Evolutionary conservation across 2,888 invertebrate genomes (phyloP), one percentile per base, ranked within the genome.

Genomic region (Stenchaetothrips biformis): DNA sequence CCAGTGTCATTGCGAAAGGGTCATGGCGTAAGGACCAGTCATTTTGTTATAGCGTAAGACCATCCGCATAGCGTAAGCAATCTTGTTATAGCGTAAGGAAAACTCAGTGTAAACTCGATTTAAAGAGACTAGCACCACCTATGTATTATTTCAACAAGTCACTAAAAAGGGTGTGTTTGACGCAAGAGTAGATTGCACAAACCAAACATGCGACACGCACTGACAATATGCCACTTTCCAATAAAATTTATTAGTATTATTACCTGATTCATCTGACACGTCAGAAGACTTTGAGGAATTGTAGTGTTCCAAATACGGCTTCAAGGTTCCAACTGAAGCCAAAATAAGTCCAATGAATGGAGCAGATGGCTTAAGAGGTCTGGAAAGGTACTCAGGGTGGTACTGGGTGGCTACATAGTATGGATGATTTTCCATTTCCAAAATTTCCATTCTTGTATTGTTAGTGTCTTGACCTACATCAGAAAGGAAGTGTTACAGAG

Each of bases 401-500:
- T 94, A 99, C 88, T 99, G 99, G 1, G 97, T 97, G 0, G 95
- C 95, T 7, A 98, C 94, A 86, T 94, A 99, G 87, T 94, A 99
- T 0, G 94, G 95, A 88, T 99, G 99, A 80, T 89, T 90, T 80
- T 92, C 91, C 21, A 98, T 88, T 80, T 92, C 91, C 21, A 99
- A 88, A 53, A 99, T 94, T 88, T 99, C 99, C 98, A 99, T 99
- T 48, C 99, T 90, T 81, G 92, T 90, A 81, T 92, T 91, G n/a
- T 92, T 92, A 21, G 91, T 91, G 86, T 97, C 97, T 79, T 92
- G 92, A 67, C 90, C 90, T 89, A 82, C 79, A 88, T 84, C 74
- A 80, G 80, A 80, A 48, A 16, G 11, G 47, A 16, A 48, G 25
- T 80, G 53, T 79, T 62, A 37, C 2, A 74, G n/a, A n/a, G 21